Base-by-base conservation (phyloP, 2,797 vertebrate genomes). In the Myripristis murdjan region DNA sequence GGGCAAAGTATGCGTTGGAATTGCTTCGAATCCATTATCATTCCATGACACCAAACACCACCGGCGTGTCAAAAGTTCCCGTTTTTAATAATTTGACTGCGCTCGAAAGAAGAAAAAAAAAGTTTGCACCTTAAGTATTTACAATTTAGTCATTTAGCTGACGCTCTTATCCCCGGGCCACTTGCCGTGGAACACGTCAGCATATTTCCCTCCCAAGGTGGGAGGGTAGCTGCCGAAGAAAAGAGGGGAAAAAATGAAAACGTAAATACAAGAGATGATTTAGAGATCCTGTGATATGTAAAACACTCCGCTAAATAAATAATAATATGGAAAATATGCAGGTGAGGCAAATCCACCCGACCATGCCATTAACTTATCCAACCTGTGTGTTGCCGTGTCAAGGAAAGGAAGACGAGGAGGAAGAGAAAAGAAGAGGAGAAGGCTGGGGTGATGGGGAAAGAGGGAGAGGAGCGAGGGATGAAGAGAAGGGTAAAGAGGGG, bases 271-370 rank as follows among this genome's bases (percentile, higher is more conserved):
- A 31, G 44, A 74, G 22, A 75, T 71, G 52, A 79, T 69, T 82
- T 76, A 58, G 59, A 80, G 55, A 80, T 82, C 66, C 33, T 76
- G 64, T 39, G 5, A 82, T 84, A 79, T 75, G 81, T 78, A 73
- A 83, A 83, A 77, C 55, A 80, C 23, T 33, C 26, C 22, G 6
- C 61, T 63, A 83, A 82, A 84, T 81, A 81, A 78, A 86, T 76
- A 81, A 83, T 75, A 79, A 83, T 76, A 69, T 79, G 70, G 58
- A 76, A 76, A 77, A 76, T 77, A 81, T 61, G 70, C 62, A 67
- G 33, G 7, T 12, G 60, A 79, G 60, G 73, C 55, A 84, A 58
- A 79, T 77, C 57, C 62, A 44, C 56, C 16, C 46, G 48, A 47
- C 51, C 61, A 49, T 60, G 70, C 78, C 78, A 85, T 83, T 75